Evolutionary conservation across 2,113 vertebrate species (phyloP), one percentile per base, ranked within the genome.

Genomic region (Seriola dumerili): DNA sequence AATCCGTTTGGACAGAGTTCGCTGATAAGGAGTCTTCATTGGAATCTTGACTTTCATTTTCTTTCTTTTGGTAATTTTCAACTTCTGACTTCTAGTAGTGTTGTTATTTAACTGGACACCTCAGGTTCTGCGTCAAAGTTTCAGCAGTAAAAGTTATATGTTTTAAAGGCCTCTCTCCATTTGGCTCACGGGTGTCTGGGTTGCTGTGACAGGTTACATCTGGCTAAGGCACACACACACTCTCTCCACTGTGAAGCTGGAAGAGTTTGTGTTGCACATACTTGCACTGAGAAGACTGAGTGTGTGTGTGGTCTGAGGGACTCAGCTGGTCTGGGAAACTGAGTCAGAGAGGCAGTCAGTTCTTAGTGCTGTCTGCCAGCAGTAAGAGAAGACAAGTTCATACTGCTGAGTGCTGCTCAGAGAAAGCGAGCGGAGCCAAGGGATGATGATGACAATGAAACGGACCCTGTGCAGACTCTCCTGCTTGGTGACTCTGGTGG

Each of bases 131-230:
- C 85, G 72, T 85, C 84, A 90, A 92, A 89, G 89, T 73, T 46
- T 57, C 36, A 62, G 71, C 65, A 77, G 77, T 40, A 36, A 77
- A 65, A 88, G n/a, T 46, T 79, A 29, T 38, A 46, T 71, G 73
- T 84, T 89, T 86, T 87, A 92, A 90, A 87, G 80, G 65, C 25
- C 59, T 54, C 38, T 32, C 71, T 81, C 84, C 91, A 88, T 92
- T 89, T 90, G 87, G 83, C 66, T 84, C 16, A 36, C 19, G 48
- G 77, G 78, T 62, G 80, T 92, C 72, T 88, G 79, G 69, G 42
- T 67, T 23, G 29, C 81, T 63, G 78, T 85, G 83, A 89, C 81
- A 84, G 81, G 78, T 89, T 80, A 67, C 67, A 42, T 85, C 86
- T 90, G 83, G 57, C 48, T 85, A 50, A 34, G 2, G 55, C 19